Base-by-base conservation (phyloP, 2,113 vertebrate species). In the Dipodomys spectabilis region DNA sequence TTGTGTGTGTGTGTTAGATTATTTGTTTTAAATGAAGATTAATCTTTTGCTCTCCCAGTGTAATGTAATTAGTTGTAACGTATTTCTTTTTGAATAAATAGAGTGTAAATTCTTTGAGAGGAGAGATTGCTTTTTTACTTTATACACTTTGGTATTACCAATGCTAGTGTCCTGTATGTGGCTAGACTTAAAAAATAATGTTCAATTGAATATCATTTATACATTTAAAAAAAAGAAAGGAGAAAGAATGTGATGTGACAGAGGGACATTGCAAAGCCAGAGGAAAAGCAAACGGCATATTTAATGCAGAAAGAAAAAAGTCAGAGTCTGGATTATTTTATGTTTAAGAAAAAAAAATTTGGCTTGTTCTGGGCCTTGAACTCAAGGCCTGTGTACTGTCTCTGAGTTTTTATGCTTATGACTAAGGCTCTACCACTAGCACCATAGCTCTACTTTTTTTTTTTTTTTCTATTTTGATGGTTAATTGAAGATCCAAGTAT, bases 1-100 rank as follows among this genome's bases (percentile, higher is more conserved):
- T 86, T 86, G 9, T 64, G 30, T 86, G 9, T 64, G 30, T 44
- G 32, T 30, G 0, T 22, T 71, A 15, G 1, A 78, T 68, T 82
- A 72, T 83, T 93, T 84, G 10, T 45, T 88, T 84, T 89, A 86
- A 86, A 57, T n/a, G 8, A 86, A 93, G 69, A 75, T 91, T 86
- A 89, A 88, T 86, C 13, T 87, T n/a, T 19, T 67, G 5, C 53
- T 90, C 30, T 9, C 8, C 18, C 88, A 91, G 32, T 89, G 32
- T 91, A 35, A 62, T 44, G 18, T 79, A 88, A 77, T 86, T 67
- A 72, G 11, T 73, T 91, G 79, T 57, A 90, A 7, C 23, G 62
- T 60, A 86, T 86, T 95, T 89, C 5, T 81, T 72, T 90, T 44
- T 64, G 28, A 91, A 53, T 89, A 88, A 32, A 87, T 82, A 39